phyloP scores from a whole-genome alignment of 2,888 invertebrate genomes.

The Lobophora halterata region DNA sequence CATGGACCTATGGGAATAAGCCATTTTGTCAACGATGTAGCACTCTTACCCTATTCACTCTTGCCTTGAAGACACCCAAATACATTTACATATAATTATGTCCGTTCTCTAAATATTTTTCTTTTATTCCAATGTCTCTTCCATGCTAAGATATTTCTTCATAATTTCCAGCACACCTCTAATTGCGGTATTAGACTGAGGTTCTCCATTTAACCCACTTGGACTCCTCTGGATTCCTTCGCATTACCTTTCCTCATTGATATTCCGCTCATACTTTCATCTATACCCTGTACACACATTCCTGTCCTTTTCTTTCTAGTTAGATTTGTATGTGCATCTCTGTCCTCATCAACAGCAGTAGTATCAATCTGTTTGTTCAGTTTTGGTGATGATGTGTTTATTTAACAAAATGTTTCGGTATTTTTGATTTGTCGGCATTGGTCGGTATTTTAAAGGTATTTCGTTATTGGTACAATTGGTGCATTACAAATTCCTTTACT shows the following conservation, averaged over 20 bases:
- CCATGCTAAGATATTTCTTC: constrained; percentile 23
- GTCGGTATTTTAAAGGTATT: constrained; percentile 43
- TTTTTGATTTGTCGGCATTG: constrained; percentile 58
- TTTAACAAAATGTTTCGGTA: constrained; percentile 57
- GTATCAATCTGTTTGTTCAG: constrained; percentile 50
- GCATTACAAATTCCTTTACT: constrained; percentile 36
- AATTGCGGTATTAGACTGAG: constrained; percentile 70
- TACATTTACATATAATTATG: too few relatives aligned
- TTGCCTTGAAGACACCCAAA: too few relatives aligned
- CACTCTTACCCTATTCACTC: too few relatives aligned
- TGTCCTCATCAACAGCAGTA: constrained; percentile 54
- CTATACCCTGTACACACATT: constrained; percentile 24
- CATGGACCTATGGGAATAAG: too few relatives aligned
- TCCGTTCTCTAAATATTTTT: too few relatives aligned
- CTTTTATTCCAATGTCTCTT: neutral
- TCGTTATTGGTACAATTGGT: constrained; percentile 60
- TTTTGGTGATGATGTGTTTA: constrained; percentile 62
- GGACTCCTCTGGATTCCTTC: constrained; percentile 63
- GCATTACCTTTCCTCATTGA: constrained; percentile 53
- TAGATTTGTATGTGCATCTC: constrained; percentile 43
- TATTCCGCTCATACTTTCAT: constrained; percentile 37
- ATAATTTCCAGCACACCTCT: constrained; percentile 61
- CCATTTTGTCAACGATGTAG: too few relatives aligned
- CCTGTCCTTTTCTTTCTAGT: constrained; percentile 47
- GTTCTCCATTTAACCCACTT: constrained; percentile 78